These are phyloP conservation scores for Aelia acuminata DNA, from an alignment of 2,888 invertebrate genomes.

Conservation along the genomic window DNA sequence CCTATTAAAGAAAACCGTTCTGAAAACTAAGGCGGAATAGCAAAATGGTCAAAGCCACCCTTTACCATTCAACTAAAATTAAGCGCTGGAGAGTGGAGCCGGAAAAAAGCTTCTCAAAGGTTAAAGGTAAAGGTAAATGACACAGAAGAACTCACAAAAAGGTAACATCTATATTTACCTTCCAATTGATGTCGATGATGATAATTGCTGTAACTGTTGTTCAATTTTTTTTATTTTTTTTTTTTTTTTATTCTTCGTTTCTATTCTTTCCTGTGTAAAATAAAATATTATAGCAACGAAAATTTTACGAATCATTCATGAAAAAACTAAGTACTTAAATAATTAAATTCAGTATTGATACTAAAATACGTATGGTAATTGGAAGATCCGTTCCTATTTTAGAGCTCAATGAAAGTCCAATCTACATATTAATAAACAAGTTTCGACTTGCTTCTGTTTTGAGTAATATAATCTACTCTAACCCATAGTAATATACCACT, in stretches of 20 bases:
- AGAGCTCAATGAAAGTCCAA: too few species aligned
- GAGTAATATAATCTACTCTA: too few species aligned
- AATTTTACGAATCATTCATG: too few species aligned
- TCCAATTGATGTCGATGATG: neutral
- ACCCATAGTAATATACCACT: too few species aligned
- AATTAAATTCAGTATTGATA: too few species aligned
- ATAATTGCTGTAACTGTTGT: neutral
- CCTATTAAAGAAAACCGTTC: neutral
- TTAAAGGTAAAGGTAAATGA: neutral
- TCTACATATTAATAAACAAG: too few species aligned
- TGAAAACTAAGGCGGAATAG: neutral
- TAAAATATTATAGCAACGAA: too few species aligned
- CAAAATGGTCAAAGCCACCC: neutral
- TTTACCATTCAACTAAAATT: constrained; percentile 9
- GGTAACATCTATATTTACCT: constrained; percentile 12
- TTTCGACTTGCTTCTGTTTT: too few species aligned
- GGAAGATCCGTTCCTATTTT: too few species aligned
- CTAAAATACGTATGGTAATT: too few species aligned
- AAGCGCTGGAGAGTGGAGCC: neutral
- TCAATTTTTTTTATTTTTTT: neutral
- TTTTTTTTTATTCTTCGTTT: neutral
- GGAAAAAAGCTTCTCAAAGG: neutral
- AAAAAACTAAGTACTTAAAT: too few species aligned
- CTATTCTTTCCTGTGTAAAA: neutral
- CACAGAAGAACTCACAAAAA: neutral